A percentile compares a stretch with the other conserved stretches of the same genome.
phyloP scores from a whole-genome alignment of 1,140 invertebrate genomes.

The Solen grandis region DNA sequence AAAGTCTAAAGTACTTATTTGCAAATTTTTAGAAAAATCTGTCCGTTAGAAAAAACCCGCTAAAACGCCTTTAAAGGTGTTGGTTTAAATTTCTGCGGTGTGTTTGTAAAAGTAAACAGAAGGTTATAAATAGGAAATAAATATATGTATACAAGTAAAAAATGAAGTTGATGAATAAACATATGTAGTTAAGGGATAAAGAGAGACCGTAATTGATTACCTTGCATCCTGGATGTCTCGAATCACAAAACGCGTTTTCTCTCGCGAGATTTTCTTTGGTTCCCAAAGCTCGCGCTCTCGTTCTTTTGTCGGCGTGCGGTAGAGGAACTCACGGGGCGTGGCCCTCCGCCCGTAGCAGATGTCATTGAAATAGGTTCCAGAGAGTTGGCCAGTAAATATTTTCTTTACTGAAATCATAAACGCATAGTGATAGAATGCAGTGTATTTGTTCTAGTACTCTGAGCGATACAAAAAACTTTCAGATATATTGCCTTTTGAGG shows the following conservation, averaged over 20 bases:
- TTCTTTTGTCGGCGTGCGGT: constrained; percentile 1
- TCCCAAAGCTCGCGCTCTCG: constrained; percentile 14
- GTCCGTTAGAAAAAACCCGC: no score
- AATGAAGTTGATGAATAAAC: neutral
- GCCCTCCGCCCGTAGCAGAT: constrained; percentile 30
- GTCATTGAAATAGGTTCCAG: constrained; percentile 42
- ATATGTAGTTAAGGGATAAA: neutral
- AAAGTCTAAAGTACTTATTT: no score
- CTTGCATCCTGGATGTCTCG: constrained; percentile 43
- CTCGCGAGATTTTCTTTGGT: constrained; percentile 34
- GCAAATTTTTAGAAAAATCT: no score
- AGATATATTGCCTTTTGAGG: neutral
- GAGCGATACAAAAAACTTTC: neutral
- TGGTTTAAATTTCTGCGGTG: no score
- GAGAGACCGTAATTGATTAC: neutral
- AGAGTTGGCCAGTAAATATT: constrained; percentile 34
- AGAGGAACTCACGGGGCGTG: constrained; percentile 29
- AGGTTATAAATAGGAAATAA: neutral
- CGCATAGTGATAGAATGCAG: no score
- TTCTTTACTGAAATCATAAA: constrained; percentile 32
- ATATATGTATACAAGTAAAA: neutral
- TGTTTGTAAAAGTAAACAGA: no score
- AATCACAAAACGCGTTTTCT: constrained; percentile 20
- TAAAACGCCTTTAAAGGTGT: no score
- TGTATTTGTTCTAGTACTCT: neutral